Conservation (phyloP, 2,888 invertebrate species). For the Campoplex capitator region DNA sequence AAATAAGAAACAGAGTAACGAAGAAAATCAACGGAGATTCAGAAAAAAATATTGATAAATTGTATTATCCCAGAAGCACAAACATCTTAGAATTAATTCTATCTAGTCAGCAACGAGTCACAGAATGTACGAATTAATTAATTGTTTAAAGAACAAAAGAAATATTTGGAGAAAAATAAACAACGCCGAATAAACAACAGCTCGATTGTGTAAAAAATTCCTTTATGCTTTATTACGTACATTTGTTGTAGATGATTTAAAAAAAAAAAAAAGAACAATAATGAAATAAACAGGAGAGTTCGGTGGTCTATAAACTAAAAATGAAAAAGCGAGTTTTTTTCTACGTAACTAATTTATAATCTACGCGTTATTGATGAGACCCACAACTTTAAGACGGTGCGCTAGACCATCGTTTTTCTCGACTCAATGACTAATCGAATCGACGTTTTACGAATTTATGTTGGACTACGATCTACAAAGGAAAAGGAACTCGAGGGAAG, state of each 20-base stretch:
- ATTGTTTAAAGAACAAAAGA: background rate
- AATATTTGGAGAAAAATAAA: background rate
- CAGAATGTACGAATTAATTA: background rate
- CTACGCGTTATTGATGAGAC: slow-evolving; percentile 6
- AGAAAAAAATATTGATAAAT: background rate
- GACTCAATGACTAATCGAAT: slow-evolving; percentile 1
- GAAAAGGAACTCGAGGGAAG: background rate
- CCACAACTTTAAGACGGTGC: background rate
- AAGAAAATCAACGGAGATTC: background rate
- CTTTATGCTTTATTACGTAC: slow-evolving; percentile 63
- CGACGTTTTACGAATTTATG: slow-evolving; percentile 10
- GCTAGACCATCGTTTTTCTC: slow-evolving; percentile 15
- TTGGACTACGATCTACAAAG: background rate
- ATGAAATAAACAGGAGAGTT: background rate
- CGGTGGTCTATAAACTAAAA: slow-evolving; percentile 42
- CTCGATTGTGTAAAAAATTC: slow-evolving; percentile 60
- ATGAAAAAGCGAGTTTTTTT: slow-evolving; percentile 36
- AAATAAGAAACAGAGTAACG: background rate
- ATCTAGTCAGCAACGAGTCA: slow-evolving; percentile 29
- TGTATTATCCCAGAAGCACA: background rate
- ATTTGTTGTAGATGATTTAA: slow-evolving; percentile 49
- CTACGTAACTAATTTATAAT: slow-evolving; percentile 30
- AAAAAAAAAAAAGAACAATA: slow-evolving; percentile 25
- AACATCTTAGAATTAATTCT: background rate
- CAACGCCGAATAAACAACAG: background rate